Conservation (phyloP, 2,113 vertebrate species). For the Halichoeres trimaculatus region DNA sequence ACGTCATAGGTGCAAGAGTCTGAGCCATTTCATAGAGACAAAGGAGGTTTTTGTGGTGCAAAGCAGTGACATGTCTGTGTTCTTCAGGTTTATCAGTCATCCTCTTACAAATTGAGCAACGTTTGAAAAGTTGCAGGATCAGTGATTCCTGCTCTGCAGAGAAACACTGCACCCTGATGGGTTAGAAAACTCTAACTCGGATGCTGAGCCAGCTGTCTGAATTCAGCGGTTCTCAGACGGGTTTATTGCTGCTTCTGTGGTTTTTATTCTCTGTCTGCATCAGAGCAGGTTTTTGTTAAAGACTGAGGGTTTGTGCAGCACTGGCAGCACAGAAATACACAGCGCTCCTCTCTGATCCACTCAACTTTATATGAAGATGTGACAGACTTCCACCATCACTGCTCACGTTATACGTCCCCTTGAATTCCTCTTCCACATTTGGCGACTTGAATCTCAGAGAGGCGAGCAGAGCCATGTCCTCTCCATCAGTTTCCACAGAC, state of each 20-base stretch:
- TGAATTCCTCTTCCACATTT: conserved; percentile 31
- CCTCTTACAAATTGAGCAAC: too few species aligned
- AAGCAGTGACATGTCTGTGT: background rate
- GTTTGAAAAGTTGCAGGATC: too few species aligned
- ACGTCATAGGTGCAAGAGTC: too few species aligned
- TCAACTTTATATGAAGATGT: conserved; percentile 13
- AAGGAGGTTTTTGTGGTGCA: conserved; percentile 41
- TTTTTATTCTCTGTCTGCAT: background rate
- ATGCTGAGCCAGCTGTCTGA: too few species aligned
- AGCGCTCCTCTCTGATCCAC: background rate
- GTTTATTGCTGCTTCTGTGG: background rate
- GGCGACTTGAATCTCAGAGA: background rate
- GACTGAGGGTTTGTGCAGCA: background rate
- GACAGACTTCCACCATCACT: conserved; percentile 20
- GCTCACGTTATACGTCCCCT: conserved; percentile 1
- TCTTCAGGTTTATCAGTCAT: too few species aligned
- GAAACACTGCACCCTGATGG: conserved; percentile 22
- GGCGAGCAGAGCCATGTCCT: conserved; percentile 35
- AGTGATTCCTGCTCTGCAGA: background rate
- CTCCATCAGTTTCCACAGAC: background rate
- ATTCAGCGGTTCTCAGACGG: conserved; percentile 5
- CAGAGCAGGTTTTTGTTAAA: conserved; percentile 35
- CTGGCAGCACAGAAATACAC: conserved; percentile 52
- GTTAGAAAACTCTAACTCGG: too few species aligned
- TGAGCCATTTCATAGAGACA: rapidly evolving